Conservation (phyloP, 2,888 invertebrate species). For the Lacanobia wlatinum region DNA sequence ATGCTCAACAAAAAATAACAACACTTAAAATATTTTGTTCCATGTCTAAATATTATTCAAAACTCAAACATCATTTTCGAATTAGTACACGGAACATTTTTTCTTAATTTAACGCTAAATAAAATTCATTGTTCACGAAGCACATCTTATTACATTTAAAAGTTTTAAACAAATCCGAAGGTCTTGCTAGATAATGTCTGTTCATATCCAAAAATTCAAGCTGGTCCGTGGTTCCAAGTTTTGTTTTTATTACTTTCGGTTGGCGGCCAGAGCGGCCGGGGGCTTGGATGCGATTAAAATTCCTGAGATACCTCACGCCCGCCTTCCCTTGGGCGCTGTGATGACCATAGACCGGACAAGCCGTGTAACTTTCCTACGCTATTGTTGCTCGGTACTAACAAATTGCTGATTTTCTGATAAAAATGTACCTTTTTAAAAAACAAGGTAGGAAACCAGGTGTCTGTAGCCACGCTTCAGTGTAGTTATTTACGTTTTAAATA, state of each 20-base stretch:
- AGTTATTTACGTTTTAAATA: slow-evolving; percentile 43
- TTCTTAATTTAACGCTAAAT: slow-evolving; percentile 23
- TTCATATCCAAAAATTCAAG: slow-evolving; percentile 83
- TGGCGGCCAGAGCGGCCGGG: slow-evolving; percentile 77
- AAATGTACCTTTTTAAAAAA: slow-evolving; percentile 66
- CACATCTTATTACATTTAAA: slow-evolving; percentile 62
- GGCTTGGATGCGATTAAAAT: slow-evolving; percentile 90
- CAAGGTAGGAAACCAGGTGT: slow-evolving; percentile 61
- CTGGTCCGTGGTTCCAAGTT: slow-evolving; percentile 76
- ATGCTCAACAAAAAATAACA: neutral
- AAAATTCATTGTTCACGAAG: slow-evolving; percentile 51
- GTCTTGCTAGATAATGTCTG: slow-evolving; percentile 78
- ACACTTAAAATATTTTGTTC: neutral
- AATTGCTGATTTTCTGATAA: slow-evolving; percentile 72
- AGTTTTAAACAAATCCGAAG: slow-evolving; percentile 67
- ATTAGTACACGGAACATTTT: slow-evolving; percentile 42
- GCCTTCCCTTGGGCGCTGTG: slow-evolving; percentile 77
- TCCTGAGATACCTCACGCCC: slow-evolving; percentile 89
- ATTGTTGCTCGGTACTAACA: slow-evolving; percentile 71
- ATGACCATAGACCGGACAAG: slow-evolving; percentile 77
- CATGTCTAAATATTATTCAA: neutral
- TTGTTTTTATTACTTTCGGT: slow-evolving; percentile 82
- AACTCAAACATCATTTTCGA: slow-evolving; percentile 10
- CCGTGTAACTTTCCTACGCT: slow-evolving; percentile 64
- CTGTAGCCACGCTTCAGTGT: slow-evolving; percentile 42